Base-by-base conservation (phyloP, 35 echinoderm and acorn worm genomes). In the Ptychodera flava region DNA sequence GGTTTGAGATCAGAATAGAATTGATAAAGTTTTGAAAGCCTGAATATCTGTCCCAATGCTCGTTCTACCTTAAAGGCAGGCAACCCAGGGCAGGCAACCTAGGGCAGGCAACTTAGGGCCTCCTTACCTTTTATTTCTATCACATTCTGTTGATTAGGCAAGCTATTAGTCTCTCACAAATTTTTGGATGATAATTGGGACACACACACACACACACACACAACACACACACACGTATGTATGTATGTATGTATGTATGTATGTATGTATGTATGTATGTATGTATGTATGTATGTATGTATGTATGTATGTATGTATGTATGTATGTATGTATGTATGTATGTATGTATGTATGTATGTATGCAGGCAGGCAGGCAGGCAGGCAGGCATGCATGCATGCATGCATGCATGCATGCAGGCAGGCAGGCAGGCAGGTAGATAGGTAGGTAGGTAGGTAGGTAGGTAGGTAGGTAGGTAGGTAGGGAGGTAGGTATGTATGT, bases 261-360 rank as follows among this genome's bases (percentile, higher is more conserved):
- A 77, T 85, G 84, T 85, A n/a, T 64, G 84, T 85, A 77, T 85
- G 84, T 85, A n/a, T 64, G 84, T 85, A 77, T 85, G 84, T 85
- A n/a, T 64, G 84, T 85, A 77, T 85, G 84, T 85, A n/a, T 64
- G 84, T 85, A 77, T 85, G 84, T 85, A 33, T 78, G 76, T 78
- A 79, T 87, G 85, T 87, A 33, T 78, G 85, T 87, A 79, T 87
- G 85, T 87, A 33, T 78, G 85, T 87, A 79, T 87, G 85, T 87
- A 79, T 87, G 85, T 87, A 79, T 87, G 85, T 87, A 79, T 87
- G 85, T 87, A 79, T 87, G 85, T 87, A 34, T 87, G 85, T 87
- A 34, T 87, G 85, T 87, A 79, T 87, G 85, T 87, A 36, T 87
- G 85, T 87, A 79, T 87, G 85, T 87, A 79, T 87, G 85, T 87